Conservation (phyloP, 2,888 invertebrate genomes). For the Drosophila niveifrons region DNA sequence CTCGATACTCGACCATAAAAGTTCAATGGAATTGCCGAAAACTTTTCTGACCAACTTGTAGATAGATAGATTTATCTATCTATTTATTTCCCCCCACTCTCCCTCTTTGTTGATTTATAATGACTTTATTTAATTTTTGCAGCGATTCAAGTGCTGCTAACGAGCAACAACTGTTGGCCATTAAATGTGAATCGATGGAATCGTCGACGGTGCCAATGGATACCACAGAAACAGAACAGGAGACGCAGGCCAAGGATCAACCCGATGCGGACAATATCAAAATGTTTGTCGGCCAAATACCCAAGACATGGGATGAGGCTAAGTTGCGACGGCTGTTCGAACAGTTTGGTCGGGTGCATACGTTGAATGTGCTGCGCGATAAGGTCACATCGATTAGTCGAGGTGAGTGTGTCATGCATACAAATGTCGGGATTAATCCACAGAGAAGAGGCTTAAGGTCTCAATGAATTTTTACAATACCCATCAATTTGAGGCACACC, state of each 20-base stretch:
- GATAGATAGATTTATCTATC: slow-evolving; percentile 28
- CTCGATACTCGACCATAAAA: slow-evolving; percentile 45
- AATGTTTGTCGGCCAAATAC: slow-evolving; percentile 99
- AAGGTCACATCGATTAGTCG: slow-evolving; percentile 98
- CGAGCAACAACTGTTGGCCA: slow-evolving; percentile 25
- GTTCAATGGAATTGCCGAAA: slow-evolving; percentile 62
- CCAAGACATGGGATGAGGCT: slow-evolving; percentile 97
- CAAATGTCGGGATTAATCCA: slow-evolving; percentile 65
- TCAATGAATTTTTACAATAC: slow-evolving; percentile 74
- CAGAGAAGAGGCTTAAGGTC: not conserved
- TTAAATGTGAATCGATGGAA: slow-evolving; percentile 50
- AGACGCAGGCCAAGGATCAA: slow-evolving; percentile 88
- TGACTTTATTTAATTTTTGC: slow-evolving; percentile 40
- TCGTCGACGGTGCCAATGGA: slow-evolving; percentile 48
- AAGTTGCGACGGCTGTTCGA: slow-evolving; percentile 97
- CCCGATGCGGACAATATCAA: slow-evolving; percentile 99
- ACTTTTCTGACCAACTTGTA: slow-evolving; percentile 52
- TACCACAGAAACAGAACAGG: slow-evolving; percentile 60
- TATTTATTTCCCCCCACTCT: not conserved
- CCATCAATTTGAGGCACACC: slow-evolving; percentile 61
- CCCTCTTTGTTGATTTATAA: slow-evolving; percentile 36
- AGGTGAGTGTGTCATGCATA: slow-evolving; percentile 89
- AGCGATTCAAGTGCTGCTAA: slow-evolving; percentile 40
- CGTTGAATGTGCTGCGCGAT: slow-evolving; percentile 98
- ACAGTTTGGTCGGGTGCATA: slow-evolving; percentile 97